Evolutionary conservation across 2,888 invertebrate genomes (phyloP).

Genomic region (Mesorhabditis belari): DNA sequence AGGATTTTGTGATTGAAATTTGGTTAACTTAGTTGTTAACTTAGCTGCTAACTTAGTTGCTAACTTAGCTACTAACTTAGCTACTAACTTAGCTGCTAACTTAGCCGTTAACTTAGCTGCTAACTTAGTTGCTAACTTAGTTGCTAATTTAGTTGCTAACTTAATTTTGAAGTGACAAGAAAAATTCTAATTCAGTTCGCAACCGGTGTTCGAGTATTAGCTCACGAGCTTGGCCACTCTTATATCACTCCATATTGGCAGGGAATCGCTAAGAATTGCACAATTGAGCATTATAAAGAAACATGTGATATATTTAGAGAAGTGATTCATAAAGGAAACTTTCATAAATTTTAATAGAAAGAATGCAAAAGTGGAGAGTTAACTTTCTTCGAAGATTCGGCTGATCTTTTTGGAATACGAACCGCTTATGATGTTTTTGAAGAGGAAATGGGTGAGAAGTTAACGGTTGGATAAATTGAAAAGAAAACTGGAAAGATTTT

Average conservation of each 20-base stretch:
- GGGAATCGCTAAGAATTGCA: neutral
- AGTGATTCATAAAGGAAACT: neutral
- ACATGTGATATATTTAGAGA: neutral
- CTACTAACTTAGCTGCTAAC: too few relatives aligned
- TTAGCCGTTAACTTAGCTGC: too few relatives aligned
- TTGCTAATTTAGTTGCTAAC: too few relatives aligned
- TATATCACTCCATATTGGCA: neutral
- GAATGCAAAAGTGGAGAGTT: neutral
- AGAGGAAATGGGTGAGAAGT: neutral
- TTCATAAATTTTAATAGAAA: neutral
- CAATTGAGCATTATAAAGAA: neutral
- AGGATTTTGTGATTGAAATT: too few relatives aligned
- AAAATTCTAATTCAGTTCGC: neutral
- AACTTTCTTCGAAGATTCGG: neutral
- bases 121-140: too few relatives aligned
- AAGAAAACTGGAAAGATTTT: too few relatives aligned
- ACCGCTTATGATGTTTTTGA: neutral
- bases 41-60: too few relatives aligned
- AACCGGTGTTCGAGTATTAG: neutral
- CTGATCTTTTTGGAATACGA: neutral
- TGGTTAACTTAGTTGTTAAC: too few relatives aligned
- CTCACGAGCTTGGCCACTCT: neutral
- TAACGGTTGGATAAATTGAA: too few relatives aligned
- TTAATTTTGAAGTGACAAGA: too few relatives aligned
- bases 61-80: too few relatives aligned